phyloP scores from a whole-genome alignment of 2,797 vertebrate genomes.

The Mycteria americana region DNA sequence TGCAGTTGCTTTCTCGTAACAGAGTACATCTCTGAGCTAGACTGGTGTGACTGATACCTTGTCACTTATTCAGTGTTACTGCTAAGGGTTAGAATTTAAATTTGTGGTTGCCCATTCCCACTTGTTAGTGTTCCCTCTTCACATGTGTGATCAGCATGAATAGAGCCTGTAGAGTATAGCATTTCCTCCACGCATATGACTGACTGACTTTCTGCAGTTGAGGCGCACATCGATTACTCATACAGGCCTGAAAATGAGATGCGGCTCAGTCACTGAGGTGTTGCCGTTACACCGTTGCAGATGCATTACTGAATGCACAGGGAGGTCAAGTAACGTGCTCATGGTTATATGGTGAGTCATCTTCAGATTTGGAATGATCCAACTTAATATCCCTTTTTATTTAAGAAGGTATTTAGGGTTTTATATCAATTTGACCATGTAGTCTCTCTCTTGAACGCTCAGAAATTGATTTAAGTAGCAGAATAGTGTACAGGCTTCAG shows the following conservation, averaged over 20 bases:
- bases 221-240: not conserved
- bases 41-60: not conserved
- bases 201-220: not conserved
- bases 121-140: not conserved
- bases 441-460: not conserved
- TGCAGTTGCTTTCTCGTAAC: not conserved
- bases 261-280: rapidly evolving
- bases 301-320: not conserved
- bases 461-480: not conserved
- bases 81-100: not conserved
- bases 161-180: not conserved
- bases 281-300: not conserved
- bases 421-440: rapidly evolving
- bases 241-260: not conserved
- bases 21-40: not conserved
- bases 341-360: not conserved
- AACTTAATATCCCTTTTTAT: not conserved
- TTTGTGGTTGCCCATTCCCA: rapidly evolving
- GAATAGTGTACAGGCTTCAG: not conserved
- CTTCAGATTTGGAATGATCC: not conserved
- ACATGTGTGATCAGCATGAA: rapidly evolving
- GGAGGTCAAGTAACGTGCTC: not conserved
- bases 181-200: not conserved
- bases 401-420: not conserved
- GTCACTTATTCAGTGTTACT: rapidly evolving